Conservation (phyloP, 2,888 invertebrate genomes). For the Ganaspis brasiliensis region DNA sequence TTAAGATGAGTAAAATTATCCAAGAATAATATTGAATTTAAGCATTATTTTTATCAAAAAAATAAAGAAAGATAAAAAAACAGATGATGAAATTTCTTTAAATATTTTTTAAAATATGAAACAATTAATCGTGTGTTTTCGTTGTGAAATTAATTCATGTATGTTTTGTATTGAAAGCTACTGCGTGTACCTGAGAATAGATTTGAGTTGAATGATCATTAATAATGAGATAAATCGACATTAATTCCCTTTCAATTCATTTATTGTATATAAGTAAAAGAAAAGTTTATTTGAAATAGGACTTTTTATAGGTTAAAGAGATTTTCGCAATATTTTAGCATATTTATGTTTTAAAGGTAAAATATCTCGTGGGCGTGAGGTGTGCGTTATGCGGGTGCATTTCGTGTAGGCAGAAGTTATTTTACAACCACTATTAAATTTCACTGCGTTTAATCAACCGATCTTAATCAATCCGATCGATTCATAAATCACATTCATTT, state of each 20-base stretch:
- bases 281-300: neutral
- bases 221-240: neutral
- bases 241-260: neutral
- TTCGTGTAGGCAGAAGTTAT: constrained; percentile 16
- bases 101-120: too few relatives aligned
- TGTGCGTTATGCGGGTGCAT: constrained; percentile 33
- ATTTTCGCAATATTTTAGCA: constrained; percentile 26
- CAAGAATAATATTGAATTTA: too few relatives aligned
- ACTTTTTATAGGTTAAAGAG: neutral
- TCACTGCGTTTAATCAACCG: neutral
- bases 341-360: neutral
- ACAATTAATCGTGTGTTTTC: neutral
- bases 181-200: neutral
- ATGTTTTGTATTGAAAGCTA: neutral
- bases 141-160: neutral
- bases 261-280: neutral
- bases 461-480: constrained; percentile 20
- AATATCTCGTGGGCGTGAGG: constrained; percentile 28
- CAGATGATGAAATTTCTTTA: too few relatives aligned
- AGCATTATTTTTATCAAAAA: too few relatives aligned
- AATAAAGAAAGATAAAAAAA: too few relatives aligned
- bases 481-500: constrained; percentile 18
- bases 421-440: constrained; percentile 19
- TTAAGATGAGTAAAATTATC: too few relatives aligned
- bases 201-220: neutral